A percentile compares a stretch with the other conserved stretches of the same genome.
Conservation (phyloP, 2,113 vertebrate genomes). For the Ictalurus furcatus region DNA sequence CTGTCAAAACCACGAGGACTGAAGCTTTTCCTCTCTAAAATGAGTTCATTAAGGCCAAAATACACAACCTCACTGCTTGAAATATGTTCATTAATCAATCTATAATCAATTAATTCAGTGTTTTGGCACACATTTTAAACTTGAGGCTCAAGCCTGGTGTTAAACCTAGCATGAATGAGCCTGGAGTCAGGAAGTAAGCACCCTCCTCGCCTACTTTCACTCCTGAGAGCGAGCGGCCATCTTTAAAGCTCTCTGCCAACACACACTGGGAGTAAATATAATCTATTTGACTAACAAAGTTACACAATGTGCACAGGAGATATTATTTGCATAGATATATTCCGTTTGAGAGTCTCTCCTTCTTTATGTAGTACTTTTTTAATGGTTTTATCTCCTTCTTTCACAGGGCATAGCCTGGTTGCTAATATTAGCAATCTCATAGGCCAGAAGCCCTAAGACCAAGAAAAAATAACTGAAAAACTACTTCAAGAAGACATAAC, state of each 20-base stretch:
- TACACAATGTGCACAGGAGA: background rate
- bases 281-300: conserved; percentile 19
- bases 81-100: background rate
- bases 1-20: background rate
- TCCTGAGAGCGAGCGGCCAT: conserved; percentile 66
- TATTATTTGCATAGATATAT: background rate
- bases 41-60: background rate
- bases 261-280: conserved; percentile 53
- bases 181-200: conserved; percentile 66
- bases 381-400: conserved; percentile 51
- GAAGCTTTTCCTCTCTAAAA: background rate
- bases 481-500: conserved; percentile 31
- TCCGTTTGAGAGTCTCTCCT: background rate
- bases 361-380: background rate
- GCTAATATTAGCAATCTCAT: conserved; percentile 44
- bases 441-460: conserved; percentile 45
- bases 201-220: conserved; percentile 53
- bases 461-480: conserved; percentile 41
- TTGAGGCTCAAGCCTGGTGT: background rate
- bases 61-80: conserved; percentile 1
- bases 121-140: background rate
- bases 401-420: conserved; percentile 50
- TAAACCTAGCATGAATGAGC: conserved; percentile 40
- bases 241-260: conserved; percentile 64
- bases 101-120: background rate